These are phyloP conservation scores for Galerucella nymphaeae DNA, from an alignment of 2,888 invertebrate species.

Conservation along the genomic window DNA sequence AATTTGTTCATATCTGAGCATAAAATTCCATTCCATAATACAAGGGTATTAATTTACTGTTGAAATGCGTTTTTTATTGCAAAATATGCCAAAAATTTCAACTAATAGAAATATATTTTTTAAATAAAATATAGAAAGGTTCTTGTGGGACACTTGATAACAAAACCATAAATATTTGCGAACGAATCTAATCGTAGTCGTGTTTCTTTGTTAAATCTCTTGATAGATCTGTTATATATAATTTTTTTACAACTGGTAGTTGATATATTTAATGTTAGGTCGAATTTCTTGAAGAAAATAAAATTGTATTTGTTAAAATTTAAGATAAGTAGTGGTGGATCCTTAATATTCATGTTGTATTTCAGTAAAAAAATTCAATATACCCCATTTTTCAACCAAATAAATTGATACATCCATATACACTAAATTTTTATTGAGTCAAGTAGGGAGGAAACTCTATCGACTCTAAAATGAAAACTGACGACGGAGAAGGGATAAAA, in stretches of 20 bases:
- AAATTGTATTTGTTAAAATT: slow-evolving; percentile 10
- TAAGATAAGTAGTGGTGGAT: background rate
- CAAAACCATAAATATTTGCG: slow-evolving; percentile 13
- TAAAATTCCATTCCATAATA: background rate
- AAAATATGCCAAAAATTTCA: background rate
- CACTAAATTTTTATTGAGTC: too few relatives aligned
- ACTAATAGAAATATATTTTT: background rate
- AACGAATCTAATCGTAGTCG: slow-evolving; percentile 14
- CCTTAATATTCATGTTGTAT: slow-evolving; percentile 8
- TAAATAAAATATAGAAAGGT: background rate
- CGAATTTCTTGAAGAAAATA: background rate
- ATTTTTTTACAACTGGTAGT: slow-evolving; percentile 28
- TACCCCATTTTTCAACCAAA: too few relatives aligned
- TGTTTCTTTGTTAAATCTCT: slow-evolving; percentile 18
- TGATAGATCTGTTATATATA: slow-evolving; percentile 30
- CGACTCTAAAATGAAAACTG: background rate
- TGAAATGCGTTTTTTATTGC: background rate
- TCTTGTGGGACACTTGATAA: slow-evolving; percentile 5
- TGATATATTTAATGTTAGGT: slow-evolving; percentile 32
- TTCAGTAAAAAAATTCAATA: background rate
- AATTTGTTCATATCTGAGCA: background rate
- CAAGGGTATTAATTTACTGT: too few relatives aligned
- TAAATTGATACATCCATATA: too few relatives aligned
- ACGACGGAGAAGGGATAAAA: background rate
- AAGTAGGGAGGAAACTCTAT: too few relatives aligned